Conservation (phyloP, 2,797 vertebrate genomes). For the Dermochelys coriacea region DNA sequence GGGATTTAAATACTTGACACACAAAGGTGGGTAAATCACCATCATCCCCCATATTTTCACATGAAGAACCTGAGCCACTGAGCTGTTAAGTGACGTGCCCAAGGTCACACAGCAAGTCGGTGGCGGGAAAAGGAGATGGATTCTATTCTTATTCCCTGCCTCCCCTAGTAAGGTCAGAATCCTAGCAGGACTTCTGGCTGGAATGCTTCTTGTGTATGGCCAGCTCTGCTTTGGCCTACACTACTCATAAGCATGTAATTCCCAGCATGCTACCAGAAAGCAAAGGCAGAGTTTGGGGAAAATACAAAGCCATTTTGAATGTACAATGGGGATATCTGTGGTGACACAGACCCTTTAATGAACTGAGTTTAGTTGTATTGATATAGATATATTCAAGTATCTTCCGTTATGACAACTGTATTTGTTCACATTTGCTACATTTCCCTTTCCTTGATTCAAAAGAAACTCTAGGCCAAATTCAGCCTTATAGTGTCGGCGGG, state of each 20-base stretch:
- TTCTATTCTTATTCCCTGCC: background rate
- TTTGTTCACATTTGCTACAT: background rate
- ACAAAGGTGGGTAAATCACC: background rate
- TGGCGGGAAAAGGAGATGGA: background rate
- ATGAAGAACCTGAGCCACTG: background rate
- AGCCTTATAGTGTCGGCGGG: background rate
- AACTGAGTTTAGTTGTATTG: background rate
- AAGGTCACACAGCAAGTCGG: background rate
- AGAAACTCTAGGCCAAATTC: background rate
- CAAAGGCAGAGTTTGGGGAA: background rate
- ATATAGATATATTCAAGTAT: background rate
- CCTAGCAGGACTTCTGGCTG: background rate
- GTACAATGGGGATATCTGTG: background rate
- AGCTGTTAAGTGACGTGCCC: background rate
- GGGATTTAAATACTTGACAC: background rate
- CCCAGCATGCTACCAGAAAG: background rate
- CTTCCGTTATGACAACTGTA: background rate
- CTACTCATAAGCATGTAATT: background rate
- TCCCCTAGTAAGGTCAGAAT: background rate
- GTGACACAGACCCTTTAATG: background rate
- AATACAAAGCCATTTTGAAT: background rate
- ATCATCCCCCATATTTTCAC: background rate
- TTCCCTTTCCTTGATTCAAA: background rate
- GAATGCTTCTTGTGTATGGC: background rate
- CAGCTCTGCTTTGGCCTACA: background rate